phyloP scores from a whole-genome alignment of 2,888 invertebrate species.

The Dryadula phaetusa region DNA sequence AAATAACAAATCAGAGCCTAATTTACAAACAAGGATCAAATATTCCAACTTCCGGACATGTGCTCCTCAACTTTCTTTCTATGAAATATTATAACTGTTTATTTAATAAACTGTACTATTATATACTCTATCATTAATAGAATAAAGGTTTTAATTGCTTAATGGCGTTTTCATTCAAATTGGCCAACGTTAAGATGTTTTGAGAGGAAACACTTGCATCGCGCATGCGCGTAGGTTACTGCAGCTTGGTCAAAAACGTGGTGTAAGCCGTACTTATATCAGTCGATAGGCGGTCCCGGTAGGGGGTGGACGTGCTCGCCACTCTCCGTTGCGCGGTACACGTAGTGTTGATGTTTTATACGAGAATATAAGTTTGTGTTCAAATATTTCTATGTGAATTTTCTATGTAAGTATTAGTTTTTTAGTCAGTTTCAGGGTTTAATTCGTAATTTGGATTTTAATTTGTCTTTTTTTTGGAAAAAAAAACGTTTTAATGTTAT shows the following conservation, averaged over 20 bases:
- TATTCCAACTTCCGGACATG: conserved; percentile 45
- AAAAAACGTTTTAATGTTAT: neutral
- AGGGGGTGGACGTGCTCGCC: conserved; percentile 55
- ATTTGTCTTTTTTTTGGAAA: neutral
- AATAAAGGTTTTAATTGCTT: conserved; percentile 32
- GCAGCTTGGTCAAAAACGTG: conserved; percentile 72
- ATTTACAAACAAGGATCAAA: conserved; percentile 45
- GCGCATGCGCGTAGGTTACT: conserved; percentile 72
- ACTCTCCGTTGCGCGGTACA: conserved; percentile 5
- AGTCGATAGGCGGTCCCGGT: conserved; percentile 69
- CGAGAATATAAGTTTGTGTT: conserved; percentile 15
- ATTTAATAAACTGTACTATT: conserved; percentile 34
- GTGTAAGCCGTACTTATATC: conserved; percentile 59
- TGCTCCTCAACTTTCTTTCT: conserved; percentile 47
- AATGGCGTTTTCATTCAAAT: conserved; percentile 44
- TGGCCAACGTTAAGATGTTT: conserved; percentile 56
- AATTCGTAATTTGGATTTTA: neutral
- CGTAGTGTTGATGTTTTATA: conserved; percentile 29
- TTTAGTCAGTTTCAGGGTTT: neutral
- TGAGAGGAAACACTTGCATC: conserved; percentile 65
- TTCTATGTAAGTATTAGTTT: conserved; percentile 13
- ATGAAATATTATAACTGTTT: conserved; percentile 19
- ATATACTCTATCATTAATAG: conserved; percentile 37
- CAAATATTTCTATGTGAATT: conserved; percentile 14
- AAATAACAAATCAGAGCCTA: conserved; percentile 35